phyloP scores from a whole-genome alignment of 1,140 invertebrate species.

The Drosophila melanogaster region Release_6_plus_ISO1_MT NT_037436.4:8207501-8208000 shows the following conservation, averaged over 20 bases:
- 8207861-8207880: conserved; percentile 66
- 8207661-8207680: conserved; percentile 17
- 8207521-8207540: conserved; percentile 72
- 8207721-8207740: conserved; percentile 65
- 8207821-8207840: conserved; percentile 9
- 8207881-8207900: conserved; percentile 70
- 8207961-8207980: conserved; percentile 67
- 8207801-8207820: conserved; percentile 45
- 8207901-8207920: conserved; percentile 7
- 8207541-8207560: conserved; percentile 70
- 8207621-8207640: neutral
- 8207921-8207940: conserved; percentile 45
- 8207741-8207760: conserved; percentile 53
- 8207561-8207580: conserved; percentile 74
- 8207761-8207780: conserved; percentile 11
- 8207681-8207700: conserved; percentile 12
- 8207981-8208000: conserved; percentile 78
- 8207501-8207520: conserved; percentile 71
- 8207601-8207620: neutral
- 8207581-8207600: conserved; percentile 58
- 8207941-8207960: conserved; percentile 79
- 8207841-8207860: conserved; percentile 51
- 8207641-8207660: neutral
- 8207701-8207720: conserved; percentile 12
- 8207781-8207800: conserved; percentile 34